Evolutionary conservation across 37 sponge, comb jelly and placozoan genomes (phyloP), one percentile per base, ranked within the genome.

Genomic region (Cliona cf. orientalis): DNA sequence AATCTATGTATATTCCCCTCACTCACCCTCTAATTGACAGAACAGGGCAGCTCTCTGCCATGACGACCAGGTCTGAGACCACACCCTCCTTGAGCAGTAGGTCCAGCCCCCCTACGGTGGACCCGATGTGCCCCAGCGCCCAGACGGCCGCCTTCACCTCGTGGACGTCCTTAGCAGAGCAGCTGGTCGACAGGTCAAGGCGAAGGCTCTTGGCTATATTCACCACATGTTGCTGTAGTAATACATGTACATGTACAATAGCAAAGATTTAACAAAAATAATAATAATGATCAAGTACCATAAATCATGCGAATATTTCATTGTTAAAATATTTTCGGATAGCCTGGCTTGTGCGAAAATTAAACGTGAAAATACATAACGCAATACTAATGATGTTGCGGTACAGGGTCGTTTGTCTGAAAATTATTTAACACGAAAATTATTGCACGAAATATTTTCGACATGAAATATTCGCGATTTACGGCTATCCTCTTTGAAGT

Each of bases 41-140:
- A 29, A 91, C 81, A 19, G 80, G 84, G 38, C 78, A 74, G 2
- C 21, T 33, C 71, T 90, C 91, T 58, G 91, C 91, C 63, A 91
- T 40, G 0, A 35, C 17, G 0, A 94, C 84, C 3, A 94, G 42
- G 42, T 83, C 66, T 26, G 58, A 58, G 0, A 94, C 46, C 17
- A 86, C 60, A 7, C 44, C 80, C 31, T 80, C 76, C 35, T 72
- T 72, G 60, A 84, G 57, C 26, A 94, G 67, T 40, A 94, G 77
- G 0, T 79, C 79, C 45, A 94, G 53, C 19, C 95, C 95, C 28
- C 66, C 64, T 17, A 39, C 38, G 0, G 95, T 80, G 1, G 91
- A 83, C 19, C 95, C 95, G 53, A 91, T 94, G 67, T 94, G 95
- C 7, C 84, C 95, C 74, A 96, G 73, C 42, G 96, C 96, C 96